Evolutionary conservation across 2,113 vertebrate genomes (phyloP).

Genomic region (Xenopus tropicalis): UCB_Xtro_10.0 CM004445.2:37926501-37927000

Average conservation of each 20-base stretch:
- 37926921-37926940: too few species aligned
- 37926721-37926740: slow-evolving; percentile 22
- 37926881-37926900: too few species aligned
- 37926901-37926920: too few species aligned
- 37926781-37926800: background rate
- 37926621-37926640: background rate
- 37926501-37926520: too few species aligned
- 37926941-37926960: too few species aligned
- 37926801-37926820: background rate
- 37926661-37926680: background rate
- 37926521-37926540: too few species aligned
- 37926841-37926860: too few species aligned
- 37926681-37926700: background rate
- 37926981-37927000: too few species aligned
- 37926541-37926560: too few species aligned
- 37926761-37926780: background rate
- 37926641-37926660: background rate
- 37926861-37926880: too few species aligned
- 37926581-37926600: background rate
- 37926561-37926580: background rate
- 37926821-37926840: background rate
- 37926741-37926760: slow-evolving; percentile 7
- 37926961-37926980: too few species aligned
- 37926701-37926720: slow-evolving; percentile 4
- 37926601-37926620: background rate